Evolutionary conservation across 2,888 invertebrate genomes (phyloP).

Genomic region (Heliconius cydno): DNA sequence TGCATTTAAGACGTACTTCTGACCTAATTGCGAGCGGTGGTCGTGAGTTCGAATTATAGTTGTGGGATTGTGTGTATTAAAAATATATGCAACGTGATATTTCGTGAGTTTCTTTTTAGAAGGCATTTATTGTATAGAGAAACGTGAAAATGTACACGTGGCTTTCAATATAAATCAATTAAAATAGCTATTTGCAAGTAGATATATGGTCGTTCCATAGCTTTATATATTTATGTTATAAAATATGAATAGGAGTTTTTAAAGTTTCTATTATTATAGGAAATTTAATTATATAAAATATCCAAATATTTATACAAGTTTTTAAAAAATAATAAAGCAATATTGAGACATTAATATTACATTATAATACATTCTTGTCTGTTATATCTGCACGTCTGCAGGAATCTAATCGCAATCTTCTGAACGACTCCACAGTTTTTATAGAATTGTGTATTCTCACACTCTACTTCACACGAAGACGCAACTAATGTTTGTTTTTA

Average conservation of each 20-base stretch:
- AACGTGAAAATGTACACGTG: not conserved
- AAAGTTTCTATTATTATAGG: not conserved
- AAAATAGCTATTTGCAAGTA: not conserved
- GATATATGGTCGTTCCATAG: not conserved
- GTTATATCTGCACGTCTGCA: not conserved
- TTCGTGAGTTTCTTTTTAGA: too few relatives aligned
- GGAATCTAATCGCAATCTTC: slow-evolving; percentile 31
- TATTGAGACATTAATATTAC: not conserved
- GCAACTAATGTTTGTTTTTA: slow-evolving; percentile 47
- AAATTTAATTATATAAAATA: not conserved
- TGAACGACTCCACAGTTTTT: slow-evolving; percentile 42
- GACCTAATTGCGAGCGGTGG: not conserved
- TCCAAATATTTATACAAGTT: not conserved
- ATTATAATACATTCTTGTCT: not conserved
- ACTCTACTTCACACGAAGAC: slow-evolving; percentile 74
- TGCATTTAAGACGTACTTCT: not conserved
- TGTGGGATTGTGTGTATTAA: not conserved
- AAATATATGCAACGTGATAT: not conserved
- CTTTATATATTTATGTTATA: not conserved
- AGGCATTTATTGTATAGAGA: too few relatives aligned
- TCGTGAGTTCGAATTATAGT: not conserved
- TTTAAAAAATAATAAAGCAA: not conserved
- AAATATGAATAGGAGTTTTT: too few relatives aligned
- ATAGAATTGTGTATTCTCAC: slow-evolving; percentile 63
- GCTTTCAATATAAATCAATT: not conserved